Percentiles rank a stretch among this genome's conserved stretches.
These are phyloP conservation scores for Eudasyphora cyanicolor DNA, from an alignment of 2,888 invertebrate species.

Conservation along the genomic window DNA sequence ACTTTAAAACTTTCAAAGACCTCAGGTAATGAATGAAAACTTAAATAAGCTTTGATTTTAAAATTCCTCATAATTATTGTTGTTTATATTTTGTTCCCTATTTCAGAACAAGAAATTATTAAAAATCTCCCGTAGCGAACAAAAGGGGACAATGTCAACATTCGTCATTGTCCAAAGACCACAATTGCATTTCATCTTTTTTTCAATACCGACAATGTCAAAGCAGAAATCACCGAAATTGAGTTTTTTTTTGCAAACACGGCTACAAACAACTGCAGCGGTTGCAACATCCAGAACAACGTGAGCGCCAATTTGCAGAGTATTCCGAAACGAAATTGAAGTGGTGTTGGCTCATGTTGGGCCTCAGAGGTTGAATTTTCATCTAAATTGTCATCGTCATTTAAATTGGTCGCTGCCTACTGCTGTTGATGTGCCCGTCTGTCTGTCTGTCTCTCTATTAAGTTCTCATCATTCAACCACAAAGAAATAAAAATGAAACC, in stretches of 20 bases:
- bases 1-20: background rate
- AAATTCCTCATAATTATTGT: too few species aligned
- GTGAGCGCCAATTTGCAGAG: background rate
- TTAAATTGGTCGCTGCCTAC: constrained; percentile 42
- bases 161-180: too few species aligned
- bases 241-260: background rate
- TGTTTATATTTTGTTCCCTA: too few species aligned
- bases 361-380: constrained; percentile 45
- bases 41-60: background rate
- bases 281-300: background rate
- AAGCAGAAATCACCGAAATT: constrained; percentile 8
- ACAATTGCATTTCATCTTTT: background rate
- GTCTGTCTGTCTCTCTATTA: constrained; percentile 14
- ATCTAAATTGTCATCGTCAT: constrained; percentile 52
- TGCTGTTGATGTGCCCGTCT: background rate
- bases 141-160: background rate
- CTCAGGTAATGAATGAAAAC: background rate
- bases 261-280: background rate
- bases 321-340: constrained; percentile 26
- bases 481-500: constrained; percentile 10
- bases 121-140: background rate
- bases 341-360: constrained; percentile 31
- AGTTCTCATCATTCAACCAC: constrained; percentile 18
- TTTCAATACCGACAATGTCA: background rate
- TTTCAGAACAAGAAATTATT: background rate